These are phyloP conservation scores for Sipha flava DNA, from an alignment of 1,140 invertebrate genomes.

Conservation along the genomic window DNA sequence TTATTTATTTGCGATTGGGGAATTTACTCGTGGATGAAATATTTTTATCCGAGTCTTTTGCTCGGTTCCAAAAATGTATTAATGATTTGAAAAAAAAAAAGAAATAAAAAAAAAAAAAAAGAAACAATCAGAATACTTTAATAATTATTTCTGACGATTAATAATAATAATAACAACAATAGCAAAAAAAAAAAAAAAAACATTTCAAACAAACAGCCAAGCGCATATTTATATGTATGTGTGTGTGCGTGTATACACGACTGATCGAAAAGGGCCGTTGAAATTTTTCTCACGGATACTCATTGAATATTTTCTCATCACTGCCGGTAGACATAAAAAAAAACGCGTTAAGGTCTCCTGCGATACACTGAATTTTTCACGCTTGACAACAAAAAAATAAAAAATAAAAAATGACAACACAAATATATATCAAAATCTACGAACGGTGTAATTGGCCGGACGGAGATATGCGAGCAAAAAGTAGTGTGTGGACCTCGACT, in stretches of 20 bases:
- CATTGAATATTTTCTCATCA: neutral
- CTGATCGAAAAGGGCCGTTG: neutral
- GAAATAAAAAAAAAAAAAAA: no score
- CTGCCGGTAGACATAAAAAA: neutral
- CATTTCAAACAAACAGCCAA: neutral
- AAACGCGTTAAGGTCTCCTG: neutral
- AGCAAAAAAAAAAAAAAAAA: no score
- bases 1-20: no score
- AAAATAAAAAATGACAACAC: neutral
- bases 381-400: neutral
- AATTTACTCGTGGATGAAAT: no score
- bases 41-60: no score
- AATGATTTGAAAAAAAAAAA: no score
- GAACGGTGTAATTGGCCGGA: neutral
- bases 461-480: neutral
- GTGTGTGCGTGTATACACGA: no score
- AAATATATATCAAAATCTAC: neutral
- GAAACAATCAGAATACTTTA: no score
- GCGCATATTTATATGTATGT: no score
- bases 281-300: conserved; percentile 8
- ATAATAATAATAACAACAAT: no score
- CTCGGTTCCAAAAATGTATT: no score
- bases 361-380: neutral
- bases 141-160: no score
- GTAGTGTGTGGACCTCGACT: neutral